Evolutionary conservation across 2,797 vertebrate species (phyloP).

Genomic region (Catostomus latipinnis): DNA sequence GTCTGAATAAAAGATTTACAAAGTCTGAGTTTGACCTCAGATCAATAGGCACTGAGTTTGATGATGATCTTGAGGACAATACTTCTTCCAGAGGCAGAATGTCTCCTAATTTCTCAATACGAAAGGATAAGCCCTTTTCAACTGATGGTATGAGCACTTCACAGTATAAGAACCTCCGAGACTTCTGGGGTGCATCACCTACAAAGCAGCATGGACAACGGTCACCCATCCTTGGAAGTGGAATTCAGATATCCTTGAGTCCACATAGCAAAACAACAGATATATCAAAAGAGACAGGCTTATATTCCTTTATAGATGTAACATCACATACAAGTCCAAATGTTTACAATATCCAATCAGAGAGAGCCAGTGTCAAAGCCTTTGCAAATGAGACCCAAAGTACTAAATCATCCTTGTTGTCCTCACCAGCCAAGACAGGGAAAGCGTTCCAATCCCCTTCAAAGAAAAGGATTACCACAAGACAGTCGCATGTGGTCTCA

Average conservation of each 20-base stretch:
- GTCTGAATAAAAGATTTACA: constrained; percentile 75
- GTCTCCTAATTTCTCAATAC: constrained; percentile 75
- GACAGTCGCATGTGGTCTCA: constrained; percentile 37
- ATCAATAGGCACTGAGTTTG: constrained; percentile 62
- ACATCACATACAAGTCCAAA: constrained; percentile 64
- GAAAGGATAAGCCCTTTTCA: constrained; percentile 76
- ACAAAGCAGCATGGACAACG: constrained; percentile 60
- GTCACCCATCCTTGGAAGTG: constrained; percentile 31
- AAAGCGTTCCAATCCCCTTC: constrained; percentile 52
- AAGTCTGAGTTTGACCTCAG: constrained; percentile 79
- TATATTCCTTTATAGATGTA: constrained; percentile 44
- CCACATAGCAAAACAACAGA: constrained; percentile 50
- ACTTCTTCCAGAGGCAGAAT: constrained; percentile 56
- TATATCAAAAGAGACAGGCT: constrained; percentile 62
- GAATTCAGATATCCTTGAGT: constrained; percentile 65
- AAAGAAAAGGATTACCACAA: constrained; percentile 58
- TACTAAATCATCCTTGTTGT: constrained; percentile 33
- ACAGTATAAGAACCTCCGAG: constrained; percentile 85
- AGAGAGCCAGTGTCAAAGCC: constrained; percentile 59
- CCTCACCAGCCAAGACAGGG: constrained; percentile 51
- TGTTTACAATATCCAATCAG: constrained; percentile 49
- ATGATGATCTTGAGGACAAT: constrained; percentile 59
- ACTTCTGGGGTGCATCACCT: constrained; percentile 85
- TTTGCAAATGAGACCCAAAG: constrained; percentile 44
- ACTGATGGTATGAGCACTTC: constrained; percentile 72